Evolutionary conservation across 2,888 invertebrate genomes (phyloP).

Genomic region (Nemapogon koenigi): DNA sequence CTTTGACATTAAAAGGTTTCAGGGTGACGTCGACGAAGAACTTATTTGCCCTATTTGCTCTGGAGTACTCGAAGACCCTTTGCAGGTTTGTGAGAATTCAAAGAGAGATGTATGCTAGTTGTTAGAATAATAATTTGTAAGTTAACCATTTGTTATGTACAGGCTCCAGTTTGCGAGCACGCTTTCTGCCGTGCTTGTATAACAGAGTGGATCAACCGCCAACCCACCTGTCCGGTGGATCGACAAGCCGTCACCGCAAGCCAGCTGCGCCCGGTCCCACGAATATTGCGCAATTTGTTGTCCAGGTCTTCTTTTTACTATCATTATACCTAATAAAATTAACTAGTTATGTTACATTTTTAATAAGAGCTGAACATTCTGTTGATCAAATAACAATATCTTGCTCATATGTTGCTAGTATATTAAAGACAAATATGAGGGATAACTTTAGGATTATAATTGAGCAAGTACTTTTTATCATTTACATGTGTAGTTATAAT

Average conservation of each 20-base stretch:
- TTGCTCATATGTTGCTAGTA: neutral
- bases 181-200: constrained; percentile 95
- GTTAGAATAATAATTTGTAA: constrained; percentile 2
- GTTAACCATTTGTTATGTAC: constrained; percentile 14
- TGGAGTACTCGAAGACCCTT: constrained; percentile 91
- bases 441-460: too few species aligned
- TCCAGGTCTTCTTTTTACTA: constrained; percentile 68
- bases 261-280: constrained; percentile 89
- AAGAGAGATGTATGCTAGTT: neutral
- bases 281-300: constrained; percentile 90
- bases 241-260: constrained; percentile 88
- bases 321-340: neutral
- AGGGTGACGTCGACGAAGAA: constrained; percentile 96
- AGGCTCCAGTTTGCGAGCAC: constrained; percentile 96
- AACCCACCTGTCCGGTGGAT: constrained; percentile 95
- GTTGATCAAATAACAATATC: neutral
- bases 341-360: too few species aligned
- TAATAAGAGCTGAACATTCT: neutral
- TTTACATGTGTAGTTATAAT: neutral
- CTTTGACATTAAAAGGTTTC: constrained; percentile 92
- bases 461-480: too few species aligned
- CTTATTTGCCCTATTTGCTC: constrained; percentile 96
- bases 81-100: constrained; percentile 72
- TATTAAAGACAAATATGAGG: too few species aligned
- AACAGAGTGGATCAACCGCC: constrained; percentile 92